A percentile compares a stretch with the other conserved stretches of the same genome.
phyloP scores from a whole-genome alignment of 2,797 vertebrate species.

The Presbytis comata region DNA sequence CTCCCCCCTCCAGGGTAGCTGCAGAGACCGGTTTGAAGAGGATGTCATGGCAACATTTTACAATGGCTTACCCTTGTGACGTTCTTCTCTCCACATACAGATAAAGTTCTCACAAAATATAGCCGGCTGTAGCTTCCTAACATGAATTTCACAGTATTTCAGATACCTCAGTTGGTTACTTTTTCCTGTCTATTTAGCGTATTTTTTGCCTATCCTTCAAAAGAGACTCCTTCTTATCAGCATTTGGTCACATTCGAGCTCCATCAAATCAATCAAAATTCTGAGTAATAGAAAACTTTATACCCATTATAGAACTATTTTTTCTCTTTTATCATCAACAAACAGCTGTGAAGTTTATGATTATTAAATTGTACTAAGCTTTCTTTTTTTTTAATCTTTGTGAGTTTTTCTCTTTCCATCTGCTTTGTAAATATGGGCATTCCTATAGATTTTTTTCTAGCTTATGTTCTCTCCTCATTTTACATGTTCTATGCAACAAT shows the following conservation, averaged over 20 bases:
- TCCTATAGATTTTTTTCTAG: neutral
- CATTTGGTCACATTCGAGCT: neutral
- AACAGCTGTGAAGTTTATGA: neutral
- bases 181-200: neutral
- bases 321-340: neutral
- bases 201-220: neutral
- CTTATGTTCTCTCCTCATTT: neutral
- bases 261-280: neutral
- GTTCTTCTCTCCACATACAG: neutral
- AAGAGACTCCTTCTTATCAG: neutral
- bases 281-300: neutral
- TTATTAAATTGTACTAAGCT: neutral
- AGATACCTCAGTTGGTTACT: neutral
- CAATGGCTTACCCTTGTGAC: neutral
- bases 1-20: accelerated
- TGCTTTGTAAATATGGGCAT: neutral
- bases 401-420: neutral
- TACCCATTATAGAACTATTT: neutral
- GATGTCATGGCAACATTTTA: neutral
- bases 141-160: neutral
- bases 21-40: neutral
- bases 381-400: neutral
- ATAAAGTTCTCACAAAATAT: neutral
- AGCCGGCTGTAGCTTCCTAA: neutral
- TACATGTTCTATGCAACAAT: neutral